Base-by-base conservation (phyloP, 2,888 invertebrate species). In the Nemotelus pantherinus region DNA sequence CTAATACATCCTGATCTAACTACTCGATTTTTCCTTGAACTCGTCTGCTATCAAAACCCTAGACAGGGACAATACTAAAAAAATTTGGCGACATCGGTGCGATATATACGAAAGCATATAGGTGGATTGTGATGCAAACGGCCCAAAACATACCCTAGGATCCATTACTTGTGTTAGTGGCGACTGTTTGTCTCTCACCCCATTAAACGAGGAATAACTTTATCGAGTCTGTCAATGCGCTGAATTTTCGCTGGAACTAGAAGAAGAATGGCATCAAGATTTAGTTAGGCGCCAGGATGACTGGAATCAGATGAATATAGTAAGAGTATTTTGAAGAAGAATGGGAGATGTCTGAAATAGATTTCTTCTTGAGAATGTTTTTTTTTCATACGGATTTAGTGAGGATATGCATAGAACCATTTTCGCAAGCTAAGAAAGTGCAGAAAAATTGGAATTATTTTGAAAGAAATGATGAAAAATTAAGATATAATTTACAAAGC, bases 241-340 rank as follows among this genome's bases (percentile, higher is more conserved):
- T 7, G 5, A 50, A 50, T 9, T 9, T 5, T 50, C 50, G 9
- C 25, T 68, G 3, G 50, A 48, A 48, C 39, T 7, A 3, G 65
- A 65, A 3, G 65, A 25, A 45, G 44, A 65, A 47, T 65, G 44
- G 50, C 39, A 68, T 48, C 48, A 48, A 68, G 48, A 25, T 39
- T 65, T 10, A 65, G 65, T 45, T 10, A 25, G 71, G 10, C 57
- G 71, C 71, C 71, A 72, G 71, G 58, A 72, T 72, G 71, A 58
- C 71, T 72, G 71, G 71, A 57, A 72, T 58, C 71, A 43, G 65
- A 45, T 45, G 47, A 7, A 6, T n/a, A 50, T 7, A 3, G 25
- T n/a, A 65, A 7, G 7, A 47, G 3, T 7, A 65, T 45, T 5
- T 25, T 39, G 50, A 25, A 44, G 39, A 48, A 48, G 48, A 47